Base-by-base conservation (phyloP, 1,140 invertebrate genomes). In the Apolygus lucorum region DNA sequence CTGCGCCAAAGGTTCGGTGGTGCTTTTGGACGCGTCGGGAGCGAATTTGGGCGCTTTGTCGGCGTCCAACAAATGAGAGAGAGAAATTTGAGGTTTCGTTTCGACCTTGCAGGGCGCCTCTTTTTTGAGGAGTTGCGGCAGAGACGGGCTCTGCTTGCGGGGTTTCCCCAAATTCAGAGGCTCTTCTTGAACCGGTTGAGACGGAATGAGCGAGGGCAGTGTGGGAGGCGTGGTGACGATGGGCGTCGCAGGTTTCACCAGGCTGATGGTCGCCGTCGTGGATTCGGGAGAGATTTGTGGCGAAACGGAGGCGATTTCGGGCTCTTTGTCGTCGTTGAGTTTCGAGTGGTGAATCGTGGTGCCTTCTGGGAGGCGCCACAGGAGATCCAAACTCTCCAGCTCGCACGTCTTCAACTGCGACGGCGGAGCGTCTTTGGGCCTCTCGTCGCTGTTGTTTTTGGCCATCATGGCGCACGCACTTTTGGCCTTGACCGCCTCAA, bases 1-100 rank as follows among this genome's bases (percentile, higher is more conserved):
- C 75, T 92, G 89, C 63, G 84, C 85, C 4, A 90, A 76, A 0
- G 90, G 87, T 76, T 86, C 86, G 26, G 78, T 63, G 8, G 34
- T 49, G n/a, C 65, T 25, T 27, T 68, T 66, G 72, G 84, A 84
- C 63, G 82, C 80, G 66, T 80, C 80, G 63, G 78, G 73, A 69
- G 81, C 81, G 25, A 79, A 71, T 70, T 76, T 75, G 71, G 70
- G 69, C 70, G 63, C 34, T 70, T 73, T 74, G 4, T 68, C 29
- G 26, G 59, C 49, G 2, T 72, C 73, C 68, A 72, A 78, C 17
- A 80, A 72, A 65, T 74, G 76, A 67, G 79, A 79, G 26, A 80
- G 72, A 0, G 79, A 80, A 17, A 81, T 78, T 73, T 80, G 80
- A 2, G 27, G 29, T 42, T 66, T 66, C 1, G 29, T 28, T 66